Conservation (phyloP, 2,888 invertebrate genomes). For the Zeuzera pyrina region DNA sequence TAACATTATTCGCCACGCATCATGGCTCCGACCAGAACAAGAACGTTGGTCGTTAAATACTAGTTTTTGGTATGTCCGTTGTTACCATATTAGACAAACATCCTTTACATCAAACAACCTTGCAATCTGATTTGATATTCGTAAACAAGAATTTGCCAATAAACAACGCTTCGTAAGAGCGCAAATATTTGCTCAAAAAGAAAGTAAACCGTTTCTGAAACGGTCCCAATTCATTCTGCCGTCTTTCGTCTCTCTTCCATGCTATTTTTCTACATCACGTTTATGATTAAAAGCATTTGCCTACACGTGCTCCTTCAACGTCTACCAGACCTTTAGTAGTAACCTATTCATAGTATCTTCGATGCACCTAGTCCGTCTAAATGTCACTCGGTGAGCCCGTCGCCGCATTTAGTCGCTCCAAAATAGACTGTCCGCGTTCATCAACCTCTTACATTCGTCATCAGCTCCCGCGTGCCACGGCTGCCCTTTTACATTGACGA, state of each 20-base stretch:
- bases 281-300: no score
- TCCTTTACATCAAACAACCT: no score
- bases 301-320: not conserved
- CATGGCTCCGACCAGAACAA: constrained; percentile 8
- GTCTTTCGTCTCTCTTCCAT: not conserved
- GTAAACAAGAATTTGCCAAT: no score
- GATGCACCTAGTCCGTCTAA: constrained; percentile 65
- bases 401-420: constrained; percentile 63
- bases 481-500: constrained; percentile 51
- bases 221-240: not conserved
- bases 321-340: constrained; percentile 1
- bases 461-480: constrained; percentile 31
- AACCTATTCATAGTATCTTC: constrained; percentile 14
- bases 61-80: constrained; percentile 1
- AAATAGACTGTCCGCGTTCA: constrained; percentile 67
- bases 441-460: constrained; percentile 68
- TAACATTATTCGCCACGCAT: constrained; percentile 53
- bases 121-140: no score
- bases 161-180: no score
- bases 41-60: not conserved
- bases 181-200: no score
- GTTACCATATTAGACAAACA: not conserved
- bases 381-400: constrained; percentile 67
- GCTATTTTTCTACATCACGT: not conserved
- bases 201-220: no score